phyloP scores from a whole-genome alignment of 2,797 vertebrate species.

The Tenualosa thibaudeaui region DNA sequence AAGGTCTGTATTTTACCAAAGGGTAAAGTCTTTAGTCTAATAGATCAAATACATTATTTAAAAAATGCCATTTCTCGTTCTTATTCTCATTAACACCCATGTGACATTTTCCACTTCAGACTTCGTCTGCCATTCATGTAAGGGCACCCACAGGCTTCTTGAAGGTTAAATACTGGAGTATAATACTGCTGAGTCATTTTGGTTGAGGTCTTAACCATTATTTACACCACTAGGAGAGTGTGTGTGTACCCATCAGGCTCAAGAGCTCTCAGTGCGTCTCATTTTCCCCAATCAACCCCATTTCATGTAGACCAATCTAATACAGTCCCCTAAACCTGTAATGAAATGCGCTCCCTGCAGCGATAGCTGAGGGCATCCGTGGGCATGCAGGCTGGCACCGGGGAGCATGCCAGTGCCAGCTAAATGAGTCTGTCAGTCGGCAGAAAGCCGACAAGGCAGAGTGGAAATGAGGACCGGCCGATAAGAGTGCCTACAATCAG shows the following conservation, averaged over 20 bases:
- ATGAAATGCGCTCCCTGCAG: background rate
- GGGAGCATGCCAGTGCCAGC: background rate
- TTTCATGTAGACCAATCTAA: constrained; percentile 4
- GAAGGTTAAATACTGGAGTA: background rate
- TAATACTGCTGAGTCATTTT: background rate
- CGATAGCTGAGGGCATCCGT: background rate
- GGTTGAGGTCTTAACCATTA: background rate
- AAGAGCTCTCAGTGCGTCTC: background rate
- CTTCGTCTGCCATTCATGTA: too few relatives aligned
- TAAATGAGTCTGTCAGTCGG: constrained; percentile 19
- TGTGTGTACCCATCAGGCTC: background rate
- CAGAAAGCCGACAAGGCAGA: background rate
- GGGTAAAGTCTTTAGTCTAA: too few relatives aligned
- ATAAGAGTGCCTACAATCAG: background rate
- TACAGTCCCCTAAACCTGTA: background rate
- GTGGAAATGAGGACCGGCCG: background rate
- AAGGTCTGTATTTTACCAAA: too few relatives aligned
- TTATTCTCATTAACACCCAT: too few relatives aligned
- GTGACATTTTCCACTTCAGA: too few relatives aligned
- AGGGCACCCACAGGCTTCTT: background rate
- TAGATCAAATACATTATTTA: too few relatives aligned
- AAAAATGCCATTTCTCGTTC: too few relatives aligned
- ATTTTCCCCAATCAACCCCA: background rate
- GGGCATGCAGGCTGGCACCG: background rate
- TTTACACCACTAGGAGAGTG: background rate